Base-by-base conservation (phyloP, 2,113 vertebrate species). In the Catharus fuscescens region DNA sequence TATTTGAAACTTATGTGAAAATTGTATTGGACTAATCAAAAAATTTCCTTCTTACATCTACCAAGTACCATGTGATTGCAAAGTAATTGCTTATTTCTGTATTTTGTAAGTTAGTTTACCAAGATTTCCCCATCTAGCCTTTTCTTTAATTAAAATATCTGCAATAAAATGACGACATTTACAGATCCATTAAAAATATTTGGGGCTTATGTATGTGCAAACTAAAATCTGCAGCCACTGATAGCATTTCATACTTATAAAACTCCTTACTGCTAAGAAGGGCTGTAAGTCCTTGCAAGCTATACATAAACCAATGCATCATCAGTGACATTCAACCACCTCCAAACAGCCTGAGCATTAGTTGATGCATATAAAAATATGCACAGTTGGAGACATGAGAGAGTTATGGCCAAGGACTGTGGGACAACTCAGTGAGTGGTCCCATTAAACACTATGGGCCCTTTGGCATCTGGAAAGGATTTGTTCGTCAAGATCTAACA, bases 401-500 rank as follows among this genome's bases (percentile, higher is more conserved):
- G 86, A 92, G 21, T 94, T 90, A 95, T 54, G 26, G 34, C 53
- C 61, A 86, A 74, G 64, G 64, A 71, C 48, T 81, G 54, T 26
- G 76, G 36, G 44, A 77, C 56, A 78, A 42, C 59, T 78, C 79
- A 10, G 56, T 28, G 38, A 82, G 34, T 15, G 31, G 32, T 72
- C 87, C 74, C 48, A 62, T 86, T 88, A 90, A 83, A 82, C 2
- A 6, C 26, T 36, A 20, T 20, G 19, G 34, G 24, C 78, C 85
- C 52, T 90, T 93, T 78, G 62, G 56, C 65, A 64, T 64, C n/a
- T 71, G 48, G 82, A 71, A 91, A 80, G 45, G 18, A 69, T 90
- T 86, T 90, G 7, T 66, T 80, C 96, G 80, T 90, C 94, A 88
- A 90, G 71, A 80, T 59, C 90, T 92, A 80, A 48, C 80, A 88